Conservation (phyloP, 2,888 invertebrate species). For the Podabrus alpinus region DNA sequence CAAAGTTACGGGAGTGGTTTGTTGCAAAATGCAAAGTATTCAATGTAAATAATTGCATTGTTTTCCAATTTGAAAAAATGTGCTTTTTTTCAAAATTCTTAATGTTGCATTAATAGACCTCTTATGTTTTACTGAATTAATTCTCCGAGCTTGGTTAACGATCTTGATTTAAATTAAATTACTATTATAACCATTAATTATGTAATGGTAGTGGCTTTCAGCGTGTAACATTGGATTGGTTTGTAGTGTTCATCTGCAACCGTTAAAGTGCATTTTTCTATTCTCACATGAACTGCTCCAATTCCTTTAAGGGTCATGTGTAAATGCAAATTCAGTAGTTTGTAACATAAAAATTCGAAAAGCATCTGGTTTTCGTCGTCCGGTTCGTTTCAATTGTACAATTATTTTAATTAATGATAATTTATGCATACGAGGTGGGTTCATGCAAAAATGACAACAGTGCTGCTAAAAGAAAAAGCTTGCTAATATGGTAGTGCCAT, state of each 20-base stretch:
- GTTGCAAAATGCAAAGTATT: conserved; percentile 11
- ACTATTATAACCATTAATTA: neutral
- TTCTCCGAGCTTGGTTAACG: neutral
- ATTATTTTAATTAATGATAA: neutral
- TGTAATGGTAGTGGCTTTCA: neutral
- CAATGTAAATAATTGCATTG: conserved; percentile 18
- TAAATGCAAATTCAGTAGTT: conserved; percentile 22
- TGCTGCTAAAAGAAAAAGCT: neutral
- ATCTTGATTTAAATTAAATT: neutral
- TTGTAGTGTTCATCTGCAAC: neutral
- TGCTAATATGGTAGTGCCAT: neutral
- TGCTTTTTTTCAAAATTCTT: neutral
- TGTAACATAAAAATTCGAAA: conserved; percentile 11
- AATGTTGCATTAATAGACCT: conserved; percentile 12
- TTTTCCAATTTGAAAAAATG: conserved; percentile 11
- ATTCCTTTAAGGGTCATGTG: conserved; percentile 27
- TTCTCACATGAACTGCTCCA: conserved; percentile 21
- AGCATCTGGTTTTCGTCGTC: neutral
- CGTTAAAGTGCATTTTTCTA: conserved; percentile 17
- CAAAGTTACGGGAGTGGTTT: conserved; percentile 30
- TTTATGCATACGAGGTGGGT: neutral
- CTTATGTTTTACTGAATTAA: conserved; percentile 1
- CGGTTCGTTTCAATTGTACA: neutral
- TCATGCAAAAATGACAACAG: neutral
- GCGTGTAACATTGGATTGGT: neutral